A percentile compares a stretch with the other conserved stretches of the same genome.
Conservation (phyloP, 2,797 vertebrate species). For the Sebastes jordani region DNA sequence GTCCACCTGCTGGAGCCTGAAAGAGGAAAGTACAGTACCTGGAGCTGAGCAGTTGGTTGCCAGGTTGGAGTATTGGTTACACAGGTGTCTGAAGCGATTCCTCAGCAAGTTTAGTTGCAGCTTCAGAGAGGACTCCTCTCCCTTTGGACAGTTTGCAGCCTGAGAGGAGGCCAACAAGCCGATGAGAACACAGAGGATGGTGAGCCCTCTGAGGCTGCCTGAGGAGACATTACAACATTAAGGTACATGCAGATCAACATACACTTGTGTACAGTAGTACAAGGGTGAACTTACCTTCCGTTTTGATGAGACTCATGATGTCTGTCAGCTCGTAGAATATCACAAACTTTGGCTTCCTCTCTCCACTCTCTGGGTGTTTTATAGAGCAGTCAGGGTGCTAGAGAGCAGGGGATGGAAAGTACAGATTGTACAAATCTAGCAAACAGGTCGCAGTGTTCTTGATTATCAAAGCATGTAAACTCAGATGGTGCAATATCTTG, state of each 20-base stretch:
- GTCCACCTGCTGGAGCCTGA: background rate
- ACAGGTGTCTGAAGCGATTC: slow-evolving; percentile 20
- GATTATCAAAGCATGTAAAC: slow-evolving; percentile 19
- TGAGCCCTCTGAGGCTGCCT: slow-evolving; percentile 7
- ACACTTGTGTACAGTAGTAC: background rate
- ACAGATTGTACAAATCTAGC: slow-evolving; percentile 43
- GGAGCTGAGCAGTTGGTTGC: slow-evolving; percentile 23
- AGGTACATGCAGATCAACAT: background rate
- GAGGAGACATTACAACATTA: background rate
- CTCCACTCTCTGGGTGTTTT: slow-evolving; percentile 23
- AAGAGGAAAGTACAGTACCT: background rate
- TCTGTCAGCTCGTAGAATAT: background rate
- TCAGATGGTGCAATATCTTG: slow-evolving; percentile 29
- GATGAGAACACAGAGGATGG: slow-evolving; percentile 21
- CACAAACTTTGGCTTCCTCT: background rate
- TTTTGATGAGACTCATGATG: slow-evolving; percentile 11
- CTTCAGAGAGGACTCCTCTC: background rate
- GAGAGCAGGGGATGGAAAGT: slow-evolving; percentile 7
- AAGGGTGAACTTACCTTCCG: slow-evolving; percentile 5
- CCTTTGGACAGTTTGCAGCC: background rate
- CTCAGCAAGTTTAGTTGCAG: slow-evolving; percentile 8
- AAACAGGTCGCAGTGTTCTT: slow-evolving; percentile 3
- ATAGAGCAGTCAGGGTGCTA: slow-evolving; percentile 24
- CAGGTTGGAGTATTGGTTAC: background rate
- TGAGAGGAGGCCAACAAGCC: slow-evolving; percentile 17